phyloP scores from a whole-genome alignment of 2,797 vertebrate species.

The Acipenser transmontanus region DNA sequence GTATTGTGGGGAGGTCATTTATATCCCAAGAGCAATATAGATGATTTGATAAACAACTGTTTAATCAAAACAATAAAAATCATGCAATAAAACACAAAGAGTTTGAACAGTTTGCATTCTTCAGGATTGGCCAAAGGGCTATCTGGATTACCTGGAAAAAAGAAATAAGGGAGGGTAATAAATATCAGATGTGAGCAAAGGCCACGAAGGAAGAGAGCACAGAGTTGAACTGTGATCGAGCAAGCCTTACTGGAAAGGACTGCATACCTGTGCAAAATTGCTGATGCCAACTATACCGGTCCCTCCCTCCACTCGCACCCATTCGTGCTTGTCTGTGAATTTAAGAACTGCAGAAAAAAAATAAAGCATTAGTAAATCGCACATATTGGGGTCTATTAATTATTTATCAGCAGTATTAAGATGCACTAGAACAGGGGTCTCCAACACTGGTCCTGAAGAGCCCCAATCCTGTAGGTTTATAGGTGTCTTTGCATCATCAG shows the following conservation, averaged over 20 bases:
- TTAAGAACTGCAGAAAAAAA: slow-evolving; percentile 73
- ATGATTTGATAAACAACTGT: not conserved
- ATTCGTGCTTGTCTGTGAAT: slow-evolving; percentile 97
- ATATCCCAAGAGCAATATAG: no score
- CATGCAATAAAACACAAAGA: no score
- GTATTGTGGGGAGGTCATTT: no score
- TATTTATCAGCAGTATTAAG: no score
- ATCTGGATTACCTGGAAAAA: not conserved
- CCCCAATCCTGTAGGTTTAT: no score
- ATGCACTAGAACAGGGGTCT: no score
- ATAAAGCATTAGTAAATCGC: not conserved
- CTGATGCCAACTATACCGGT: slow-evolving; percentile 92
- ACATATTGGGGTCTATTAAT: no score
- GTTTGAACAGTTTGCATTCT: no score
- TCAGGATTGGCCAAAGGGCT: not conserved
- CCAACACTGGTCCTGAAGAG: no score
- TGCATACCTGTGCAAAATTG: slow-evolving; percentile 87
- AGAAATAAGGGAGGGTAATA: not conserved
- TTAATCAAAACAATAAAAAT: not conserved
- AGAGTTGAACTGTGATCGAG: not conserved
- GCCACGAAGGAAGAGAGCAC: not conserved
- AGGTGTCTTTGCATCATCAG: no score
- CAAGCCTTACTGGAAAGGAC: not conserved
- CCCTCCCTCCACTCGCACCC: slow-evolving; percentile 79
- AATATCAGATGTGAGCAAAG: not conserved